These are phyloP conservation scores for Ceriagrion tenellum DNA, from an alignment of 2,888 invertebrate species.

Conservation along the genomic window DNA sequence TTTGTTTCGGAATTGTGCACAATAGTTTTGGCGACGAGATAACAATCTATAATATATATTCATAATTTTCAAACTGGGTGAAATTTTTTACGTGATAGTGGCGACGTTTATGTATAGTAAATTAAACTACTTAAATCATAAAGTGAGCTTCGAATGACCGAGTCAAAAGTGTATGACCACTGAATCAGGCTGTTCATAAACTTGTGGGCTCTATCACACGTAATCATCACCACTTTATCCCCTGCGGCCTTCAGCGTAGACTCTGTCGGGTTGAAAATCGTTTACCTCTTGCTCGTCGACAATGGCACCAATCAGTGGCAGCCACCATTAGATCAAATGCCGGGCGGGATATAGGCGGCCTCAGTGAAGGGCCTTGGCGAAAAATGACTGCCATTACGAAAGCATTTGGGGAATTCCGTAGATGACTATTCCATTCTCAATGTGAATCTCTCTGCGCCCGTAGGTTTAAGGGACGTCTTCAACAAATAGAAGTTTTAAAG, in stretches of 20 bases:
- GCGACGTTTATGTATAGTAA: no score
- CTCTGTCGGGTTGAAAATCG: background rate
- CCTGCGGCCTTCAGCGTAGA: background rate
- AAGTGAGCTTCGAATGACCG: no score
- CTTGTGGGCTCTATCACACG: background rate
- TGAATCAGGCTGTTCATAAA: background rate
- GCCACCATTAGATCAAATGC: background rate
- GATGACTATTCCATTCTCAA: background rate
- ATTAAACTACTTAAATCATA: no score
- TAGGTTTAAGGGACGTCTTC: background rate
- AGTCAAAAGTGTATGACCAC: no score
- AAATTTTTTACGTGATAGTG: no score
- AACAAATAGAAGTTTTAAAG: background rate
- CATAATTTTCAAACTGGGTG: no score
- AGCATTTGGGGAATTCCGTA: background rate
- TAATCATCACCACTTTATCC: background rate
- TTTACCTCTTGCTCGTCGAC: background rate
- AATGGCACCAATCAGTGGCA: background rate
- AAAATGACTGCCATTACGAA: background rate
- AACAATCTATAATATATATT: no score
- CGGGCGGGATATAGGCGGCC: background rate
- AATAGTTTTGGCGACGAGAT: no score
- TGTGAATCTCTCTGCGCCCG: background rate
- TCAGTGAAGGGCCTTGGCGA: background rate
- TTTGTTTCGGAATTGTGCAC: no score